Evolutionary conservation across 2,888 invertebrate species (phyloP).

Genomic region (Corbicula japonica): DNA sequence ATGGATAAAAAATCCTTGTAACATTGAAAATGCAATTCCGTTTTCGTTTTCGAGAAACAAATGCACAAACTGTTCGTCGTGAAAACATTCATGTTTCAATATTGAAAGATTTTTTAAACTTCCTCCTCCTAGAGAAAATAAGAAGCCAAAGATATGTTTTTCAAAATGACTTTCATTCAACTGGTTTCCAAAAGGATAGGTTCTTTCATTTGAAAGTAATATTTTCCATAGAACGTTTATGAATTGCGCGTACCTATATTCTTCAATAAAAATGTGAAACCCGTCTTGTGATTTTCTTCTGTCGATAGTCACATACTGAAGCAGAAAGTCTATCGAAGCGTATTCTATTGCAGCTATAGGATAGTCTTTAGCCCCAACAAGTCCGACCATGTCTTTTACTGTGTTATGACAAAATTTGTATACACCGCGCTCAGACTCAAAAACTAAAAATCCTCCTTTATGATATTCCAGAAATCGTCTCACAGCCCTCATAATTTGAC

Average conservation of each 20-base stretch:
- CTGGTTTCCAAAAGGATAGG: neutral
- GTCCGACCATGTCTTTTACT: constrained; percentile 52
- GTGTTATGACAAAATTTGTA: constrained; percentile 41
- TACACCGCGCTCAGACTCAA: neutral
- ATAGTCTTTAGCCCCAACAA: constrained; percentile 46
- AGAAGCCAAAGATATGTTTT: neutral
- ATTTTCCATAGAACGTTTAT: neutral
- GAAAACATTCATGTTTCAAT: constrained; percentile 14
- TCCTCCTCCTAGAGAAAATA: neutral
- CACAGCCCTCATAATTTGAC: constrained; percentile 11
- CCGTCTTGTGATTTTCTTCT: neutral
- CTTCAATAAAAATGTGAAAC: constrained; percentile 30
- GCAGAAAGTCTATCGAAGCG: constrained; percentile 31
- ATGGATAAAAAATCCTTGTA: too few species aligned
- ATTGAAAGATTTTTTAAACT: too few species aligned
- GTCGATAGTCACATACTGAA: constrained; percentile 36
- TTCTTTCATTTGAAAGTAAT: neutral
- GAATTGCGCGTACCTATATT: neutral
- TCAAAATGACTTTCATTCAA: neutral
- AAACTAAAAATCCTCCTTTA: constrained; percentile 12
- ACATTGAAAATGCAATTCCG: too few species aligned
- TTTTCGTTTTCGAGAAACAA: constrained; percentile 4
- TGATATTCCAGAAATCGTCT: constrained; percentile 39
- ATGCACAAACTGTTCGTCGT: neutral
- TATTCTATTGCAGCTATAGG: constrained; percentile 28